These are phyloP conservation scores for Gasterosteus aculeatus DNA, from an alignment of 2,113 vertebrate species.

Conservation along the genomic window DNA sequence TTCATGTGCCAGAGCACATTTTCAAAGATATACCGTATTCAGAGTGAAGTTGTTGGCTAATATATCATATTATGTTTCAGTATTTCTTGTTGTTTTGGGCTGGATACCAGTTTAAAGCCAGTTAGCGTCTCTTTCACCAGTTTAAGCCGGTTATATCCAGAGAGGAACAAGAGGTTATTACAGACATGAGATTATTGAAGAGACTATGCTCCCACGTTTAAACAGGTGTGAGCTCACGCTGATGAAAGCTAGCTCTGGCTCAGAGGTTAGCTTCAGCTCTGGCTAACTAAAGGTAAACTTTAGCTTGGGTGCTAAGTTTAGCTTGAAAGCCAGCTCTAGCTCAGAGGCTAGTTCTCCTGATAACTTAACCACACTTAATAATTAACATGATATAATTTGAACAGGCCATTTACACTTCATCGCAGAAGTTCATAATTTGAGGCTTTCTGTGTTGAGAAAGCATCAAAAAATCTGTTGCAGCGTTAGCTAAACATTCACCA, in stretches of 20 bases:
- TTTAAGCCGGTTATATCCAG: not conserved
- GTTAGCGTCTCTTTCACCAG: not conserved
- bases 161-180: not conserved
- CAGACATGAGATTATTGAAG: not conserved
- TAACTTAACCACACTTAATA: not conserved
- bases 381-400: not conserved
- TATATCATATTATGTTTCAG: slow-evolving; percentile 14
- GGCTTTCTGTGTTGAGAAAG: not conserved
- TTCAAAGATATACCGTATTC: not conserved
- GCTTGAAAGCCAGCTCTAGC: not conserved
- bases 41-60: slow-evolving; percentile 18
- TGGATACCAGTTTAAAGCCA: not conserved
- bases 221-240: no score
- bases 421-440: not conserved
- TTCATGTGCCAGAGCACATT: slow-evolving; percentile 23
- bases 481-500: not conserved
- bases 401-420: not conserved
- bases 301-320: not conserved
- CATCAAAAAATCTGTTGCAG: not conserved
- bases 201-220: no score
- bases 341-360: not conserved
- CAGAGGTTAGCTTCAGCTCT: not conserved
- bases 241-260: no score
- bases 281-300: not conserved
- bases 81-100: slow-evolving; percentile 9